A percentile compares a stretch with the other conserved stretches of the same genome.
Conservation (phyloP, 2,113 vertebrate genomes). For the Nothobranchius kuhntae region DNA sequence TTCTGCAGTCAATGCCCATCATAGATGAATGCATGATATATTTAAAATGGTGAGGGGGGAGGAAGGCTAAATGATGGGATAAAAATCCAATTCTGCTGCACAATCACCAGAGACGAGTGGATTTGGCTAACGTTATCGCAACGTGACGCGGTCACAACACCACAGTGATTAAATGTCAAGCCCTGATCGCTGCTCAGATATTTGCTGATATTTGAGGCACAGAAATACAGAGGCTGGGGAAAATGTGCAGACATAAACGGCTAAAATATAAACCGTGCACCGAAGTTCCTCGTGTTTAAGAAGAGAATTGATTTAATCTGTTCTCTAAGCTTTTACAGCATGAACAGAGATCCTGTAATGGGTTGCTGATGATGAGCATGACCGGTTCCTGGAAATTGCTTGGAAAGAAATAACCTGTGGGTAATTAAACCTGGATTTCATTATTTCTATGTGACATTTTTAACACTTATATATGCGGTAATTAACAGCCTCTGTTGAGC, state of each 20-base stretch:
- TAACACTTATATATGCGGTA: conserved; percentile 54
- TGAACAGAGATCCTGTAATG: conserved; percentile 24
- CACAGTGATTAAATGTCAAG: conserved; percentile 64
- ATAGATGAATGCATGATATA: conserved; percentile 55
- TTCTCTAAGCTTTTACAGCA: background rate
- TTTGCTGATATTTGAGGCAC: conserved; percentile 25
- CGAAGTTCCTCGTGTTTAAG: conserved; percentile 1
- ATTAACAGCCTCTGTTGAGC: conserved; percentile 55
- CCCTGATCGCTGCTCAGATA: conserved; percentile 42
- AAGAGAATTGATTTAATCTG: background rate
- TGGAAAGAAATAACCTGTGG: conserved; percentile 52
- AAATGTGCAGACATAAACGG: conserved; percentile 2
- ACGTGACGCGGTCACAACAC: conserved; percentile 53
- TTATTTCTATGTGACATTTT: conserved; percentile 62
- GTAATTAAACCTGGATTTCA: conserved; percentile 65
- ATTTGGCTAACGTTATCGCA: conserved; percentile 50
- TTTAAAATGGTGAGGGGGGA: conserved; percentile 48
- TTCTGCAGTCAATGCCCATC: conserved; percentile 31
- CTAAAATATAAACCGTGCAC: conserved; percentile 21
- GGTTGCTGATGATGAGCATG: conserved; percentile 28
- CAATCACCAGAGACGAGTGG: conserved; percentile 63
- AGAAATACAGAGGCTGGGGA: background rate
- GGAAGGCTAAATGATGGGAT: conserved; percentile 59
- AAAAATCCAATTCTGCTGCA: conserved; percentile 71
- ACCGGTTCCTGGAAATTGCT: conserved; percentile 46